phyloP scores from a whole-genome alignment of 30 jellyfish, hydroid and myxozoan genomes.

The Haliclystus octoradiatus region DNA sequence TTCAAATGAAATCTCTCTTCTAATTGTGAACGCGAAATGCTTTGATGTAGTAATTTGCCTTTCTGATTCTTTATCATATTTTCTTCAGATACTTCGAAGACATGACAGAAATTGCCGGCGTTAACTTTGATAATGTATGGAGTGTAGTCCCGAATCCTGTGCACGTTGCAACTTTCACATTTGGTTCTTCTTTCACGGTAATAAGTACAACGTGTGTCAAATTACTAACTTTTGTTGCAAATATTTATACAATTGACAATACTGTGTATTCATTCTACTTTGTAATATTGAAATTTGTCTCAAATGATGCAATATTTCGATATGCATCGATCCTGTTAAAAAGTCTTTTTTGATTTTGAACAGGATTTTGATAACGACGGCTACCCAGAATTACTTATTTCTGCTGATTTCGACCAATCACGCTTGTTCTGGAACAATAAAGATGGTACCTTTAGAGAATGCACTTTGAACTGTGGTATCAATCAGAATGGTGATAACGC shows the following conservation, averaged over 20 bases:
- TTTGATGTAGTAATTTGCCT: too few species aligned
- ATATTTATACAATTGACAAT: background rate
- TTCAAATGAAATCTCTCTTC: too few species aligned
- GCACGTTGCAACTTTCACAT: slow-evolving; percentile 69
- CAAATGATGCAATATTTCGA: background rate
- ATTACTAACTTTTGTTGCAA: too few species aligned
- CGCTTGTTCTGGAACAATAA: slow-evolving; percentile 83
- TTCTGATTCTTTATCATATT: background rate
- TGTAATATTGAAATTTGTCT: background rate
- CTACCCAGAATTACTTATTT: slow-evolving; percentile 55
- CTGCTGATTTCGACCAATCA: slow-evolving; percentile 76
- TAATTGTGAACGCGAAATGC: too few species aligned
- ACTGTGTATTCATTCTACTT: too few species aligned
- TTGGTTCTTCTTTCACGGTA: slow-evolving; percentile 90
- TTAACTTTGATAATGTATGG: slow-evolving; percentile 70
- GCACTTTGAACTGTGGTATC: slow-evolving; percentile 55
- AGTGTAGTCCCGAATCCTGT: slow-evolving; percentile 6
- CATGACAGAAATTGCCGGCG: slow-evolving; percentile 86
- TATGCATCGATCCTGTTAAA: background rate
- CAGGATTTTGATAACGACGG: slow-evolving; percentile 94
- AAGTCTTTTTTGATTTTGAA: background rate
- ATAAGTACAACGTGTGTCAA: too few species aligned
- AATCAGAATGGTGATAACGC: slow-evolving; percentile 70
- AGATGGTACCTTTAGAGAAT: slow-evolving; percentile 58
- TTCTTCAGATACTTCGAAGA: slow-evolving; percentile 57